Evolutionary conservation across 2,888 invertebrate genomes (phyloP).

Genomic region (Chrysomela aeneicollis): DNA sequence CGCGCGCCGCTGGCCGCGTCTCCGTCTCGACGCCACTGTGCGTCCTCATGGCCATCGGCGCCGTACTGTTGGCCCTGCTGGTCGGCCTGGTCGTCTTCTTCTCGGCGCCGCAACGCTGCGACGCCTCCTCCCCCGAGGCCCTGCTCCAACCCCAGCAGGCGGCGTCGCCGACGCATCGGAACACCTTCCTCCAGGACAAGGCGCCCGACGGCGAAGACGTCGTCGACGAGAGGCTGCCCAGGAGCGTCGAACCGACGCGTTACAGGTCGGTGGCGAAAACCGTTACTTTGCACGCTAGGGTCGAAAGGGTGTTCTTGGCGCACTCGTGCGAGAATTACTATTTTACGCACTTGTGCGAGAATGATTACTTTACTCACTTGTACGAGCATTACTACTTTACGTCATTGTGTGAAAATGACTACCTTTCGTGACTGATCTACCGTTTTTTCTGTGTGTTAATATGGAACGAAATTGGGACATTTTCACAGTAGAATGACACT

Average conservation of each 20-base stretch:
- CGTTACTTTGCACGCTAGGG: too few species aligned
- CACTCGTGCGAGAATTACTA: too few species aligned
- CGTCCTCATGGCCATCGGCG: constrained; percentile 56
- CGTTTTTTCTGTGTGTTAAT: too few species aligned
- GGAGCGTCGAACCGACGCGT: constrained; percentile 52
- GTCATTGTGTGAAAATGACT: too few species aligned
- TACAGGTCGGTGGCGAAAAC: constrained; percentile 52
- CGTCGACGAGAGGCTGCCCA: constrained; percentile 53
- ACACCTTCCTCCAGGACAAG: constrained; percentile 18
- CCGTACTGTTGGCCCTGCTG: constrained; percentile 54
- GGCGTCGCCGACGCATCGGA: background rate
- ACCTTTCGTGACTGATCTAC: too few species aligned
- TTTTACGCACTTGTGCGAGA: too few species aligned
- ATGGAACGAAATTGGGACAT: too few species aligned
- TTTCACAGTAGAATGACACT: too few species aligned
- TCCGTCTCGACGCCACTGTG: constrained; percentile 57
- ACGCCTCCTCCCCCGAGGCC: constrained; percentile 38
- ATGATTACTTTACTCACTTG: too few species aligned
- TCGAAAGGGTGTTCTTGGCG: too few species aligned
- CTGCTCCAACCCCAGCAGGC: constrained; percentile 23
- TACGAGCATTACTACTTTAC: too few species aligned
- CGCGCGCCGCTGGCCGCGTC: constrained; percentile 44
- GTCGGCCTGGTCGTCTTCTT: constrained; percentile 58
- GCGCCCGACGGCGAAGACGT: constrained; percentile 29
- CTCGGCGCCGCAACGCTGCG: constrained; percentile 53